A percentile compares a stretch with the other conserved stretches of the same genome.
Conservation (phyloP, 2,888 invertebrate species). For the Physocephala rufipes region DNA sequence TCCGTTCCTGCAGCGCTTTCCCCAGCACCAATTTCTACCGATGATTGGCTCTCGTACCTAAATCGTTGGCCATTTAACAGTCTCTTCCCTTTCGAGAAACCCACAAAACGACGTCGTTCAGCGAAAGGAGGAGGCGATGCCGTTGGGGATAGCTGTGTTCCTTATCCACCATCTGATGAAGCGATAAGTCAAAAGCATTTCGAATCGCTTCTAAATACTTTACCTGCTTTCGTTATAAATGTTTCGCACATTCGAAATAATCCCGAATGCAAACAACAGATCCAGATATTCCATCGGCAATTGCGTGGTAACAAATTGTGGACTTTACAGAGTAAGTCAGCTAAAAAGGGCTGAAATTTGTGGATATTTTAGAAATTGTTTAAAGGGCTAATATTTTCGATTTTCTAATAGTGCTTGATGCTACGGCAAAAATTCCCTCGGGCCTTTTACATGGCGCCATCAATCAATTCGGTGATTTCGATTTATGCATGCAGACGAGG, state of each 20-base stretch:
- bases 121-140: slow-evolving; percentile 23
- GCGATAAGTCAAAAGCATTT: slow-evolving; percentile 64
- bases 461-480: slow-evolving; percentile 77
- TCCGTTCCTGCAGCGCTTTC: slow-evolving; percentile 37
- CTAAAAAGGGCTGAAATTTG: neutral
- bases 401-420: slow-evolving; percentile 72
- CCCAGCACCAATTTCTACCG: slow-evolving; percentile 27
- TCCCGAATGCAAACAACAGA: slow-evolving; percentile 75
- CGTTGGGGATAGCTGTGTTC: slow-evolving; percentile 19
- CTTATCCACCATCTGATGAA: slow-evolving; percentile 33
- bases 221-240: slow-evolving; percentile 76
- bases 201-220: slow-evolving; percentile 72
- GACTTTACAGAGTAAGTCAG: slow-evolving; percentile 78
- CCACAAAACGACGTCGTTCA: slow-evolving; percentile 41
- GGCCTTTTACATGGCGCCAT: slow-evolving; percentile 76
- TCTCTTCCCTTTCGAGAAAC: slow-evolving; percentile 56
- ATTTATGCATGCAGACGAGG: slow-evolving; percentile 70
- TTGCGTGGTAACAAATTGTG: slow-evolving; percentile 75
- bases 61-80: slow-evolving; percentile 64
- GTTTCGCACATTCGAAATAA: slow-evolving; percentile 73
- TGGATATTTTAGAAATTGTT: neutral
- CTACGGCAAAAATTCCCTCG: slow-evolving; percentile 76
- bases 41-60: slow-evolving; percentile 56
- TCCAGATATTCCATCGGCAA: slow-evolving; percentile 73
- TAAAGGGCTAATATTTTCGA: no score